A percentile compares a stretch with the other conserved stretches of the same genome.
Conservation (phyloP, 2,888 invertebrate species). For the Drosophila cracens region DNA sequence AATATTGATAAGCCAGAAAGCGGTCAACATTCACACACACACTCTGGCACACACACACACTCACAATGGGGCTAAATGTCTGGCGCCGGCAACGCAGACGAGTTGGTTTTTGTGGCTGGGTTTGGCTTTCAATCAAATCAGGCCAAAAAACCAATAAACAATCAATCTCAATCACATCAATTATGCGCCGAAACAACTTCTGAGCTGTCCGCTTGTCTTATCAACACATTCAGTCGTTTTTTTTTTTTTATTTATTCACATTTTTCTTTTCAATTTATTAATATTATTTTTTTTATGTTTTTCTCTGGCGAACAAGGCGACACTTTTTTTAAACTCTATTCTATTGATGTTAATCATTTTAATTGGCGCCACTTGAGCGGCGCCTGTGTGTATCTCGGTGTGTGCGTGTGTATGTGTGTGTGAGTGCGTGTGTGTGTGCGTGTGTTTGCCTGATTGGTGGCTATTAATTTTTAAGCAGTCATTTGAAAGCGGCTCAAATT, state of each 20-base stretch:
- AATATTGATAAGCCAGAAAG: conserved; percentile 75
- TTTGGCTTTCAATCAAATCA: conserved; percentile 55
- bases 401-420: not conserved
- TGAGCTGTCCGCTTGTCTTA: conserved; percentile 64
- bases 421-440: not conserved
- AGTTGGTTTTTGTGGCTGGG: conserved; percentile 24
- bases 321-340: conserved; percentile 54
- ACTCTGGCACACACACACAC: conserved; percentile 8
- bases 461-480: conserved; percentile 69
- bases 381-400: conserved; percentile 7
- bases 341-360: conserved; percentile 77
- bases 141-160: conserved; percentile 66
- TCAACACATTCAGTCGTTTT: conserved; percentile 32
- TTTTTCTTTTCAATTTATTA: conserved; percentile 10
- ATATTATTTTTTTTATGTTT: conserved; percentile 3
- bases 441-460: conserved; percentile 46
- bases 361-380: conserved; percentile 78
- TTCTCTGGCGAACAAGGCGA: conserved; percentile 50
- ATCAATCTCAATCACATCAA: conserved; percentile 81
- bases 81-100: conserved; percentile 59
- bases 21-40: conserved; percentile 56
- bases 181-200: conserved; percentile 73
- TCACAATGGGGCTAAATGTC: conserved; percentile 44
- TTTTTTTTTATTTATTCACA: conserved; percentile 31
- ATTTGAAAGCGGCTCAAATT: conserved; percentile 78